Percentiles rank a stretch among this genome's conserved stretches.
Evolutionary conservation across 2,888 invertebrate genomes (phyloP).

Genomic region (Chironomus riparius): DNA sequence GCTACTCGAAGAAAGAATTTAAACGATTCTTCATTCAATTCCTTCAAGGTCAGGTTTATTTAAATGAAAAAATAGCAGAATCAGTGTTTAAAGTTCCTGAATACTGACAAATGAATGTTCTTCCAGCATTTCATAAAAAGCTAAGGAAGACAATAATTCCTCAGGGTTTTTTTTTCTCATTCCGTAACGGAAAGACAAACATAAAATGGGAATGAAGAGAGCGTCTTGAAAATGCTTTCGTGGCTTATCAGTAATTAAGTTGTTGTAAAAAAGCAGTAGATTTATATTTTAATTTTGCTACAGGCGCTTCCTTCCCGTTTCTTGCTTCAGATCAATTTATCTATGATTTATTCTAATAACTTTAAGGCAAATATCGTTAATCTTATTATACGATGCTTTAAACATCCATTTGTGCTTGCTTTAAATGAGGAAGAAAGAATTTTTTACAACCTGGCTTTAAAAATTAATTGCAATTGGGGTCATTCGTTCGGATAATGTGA

Average conservation of each 20-base stretch:
- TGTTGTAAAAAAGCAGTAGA: constrained; percentile 10
- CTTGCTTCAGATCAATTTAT: neutral
- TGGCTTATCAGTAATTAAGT: constrained; percentile 23
- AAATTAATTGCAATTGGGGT: neutral
- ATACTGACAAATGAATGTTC: too few relatives aligned
- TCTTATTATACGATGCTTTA: neutral
- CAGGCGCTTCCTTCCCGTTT: neutral
- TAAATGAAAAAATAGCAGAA: too few relatives aligned
- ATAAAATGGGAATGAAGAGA: neutral
- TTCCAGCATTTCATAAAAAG: too few relatives aligned
- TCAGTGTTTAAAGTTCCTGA: too few relatives aligned
- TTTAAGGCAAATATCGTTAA: neutral
- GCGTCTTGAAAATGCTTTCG: neutral
- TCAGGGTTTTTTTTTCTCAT: too few relatives aligned
- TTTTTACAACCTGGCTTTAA: neutral
- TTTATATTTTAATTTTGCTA: neutral
- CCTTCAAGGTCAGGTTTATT: too few relatives aligned
- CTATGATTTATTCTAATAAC: neutral
- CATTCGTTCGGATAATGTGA: neutral
- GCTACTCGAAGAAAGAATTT: too few relatives aligned
- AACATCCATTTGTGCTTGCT: neutral
- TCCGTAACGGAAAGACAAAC: neutral
- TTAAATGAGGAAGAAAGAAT: neutral
- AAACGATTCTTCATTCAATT: too few relatives aligned
- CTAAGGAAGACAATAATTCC: too few relatives aligned